Conservation (phyloP, 2,113 vertebrate species). For the Bubo blakistoni region DNA sequence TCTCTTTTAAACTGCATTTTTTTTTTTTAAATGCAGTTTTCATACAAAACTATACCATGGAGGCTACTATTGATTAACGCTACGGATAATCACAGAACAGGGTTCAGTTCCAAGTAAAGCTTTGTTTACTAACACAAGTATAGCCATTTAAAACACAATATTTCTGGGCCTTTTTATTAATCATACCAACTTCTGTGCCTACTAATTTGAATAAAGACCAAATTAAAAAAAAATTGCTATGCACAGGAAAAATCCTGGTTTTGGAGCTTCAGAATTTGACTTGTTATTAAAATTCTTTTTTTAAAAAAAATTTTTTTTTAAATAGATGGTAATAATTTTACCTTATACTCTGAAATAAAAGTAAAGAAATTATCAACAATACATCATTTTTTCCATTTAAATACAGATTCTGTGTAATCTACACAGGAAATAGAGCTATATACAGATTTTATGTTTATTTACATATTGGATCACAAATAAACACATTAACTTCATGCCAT, state of each 20-base stretch:
- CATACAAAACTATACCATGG: not conserved
- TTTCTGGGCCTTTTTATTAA: not conserved
- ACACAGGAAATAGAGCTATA: not conserved
- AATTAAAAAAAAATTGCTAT: not conserved
- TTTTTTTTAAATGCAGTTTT: not conserved
- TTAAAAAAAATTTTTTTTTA: not conserved
- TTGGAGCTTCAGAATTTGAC: not conserved
- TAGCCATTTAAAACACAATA: not conserved
- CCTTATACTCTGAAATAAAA: not conserved
- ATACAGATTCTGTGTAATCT: not conserved
- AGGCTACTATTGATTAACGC: not conserved
- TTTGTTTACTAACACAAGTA: not conserved
- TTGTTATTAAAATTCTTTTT: not conserved
- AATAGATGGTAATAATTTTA: not conserved
- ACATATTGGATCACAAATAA: not conserved
- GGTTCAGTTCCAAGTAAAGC: not conserved
- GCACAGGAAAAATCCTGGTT: rapidly evolving
- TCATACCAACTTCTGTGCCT: not conserved
- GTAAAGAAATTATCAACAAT: not conserved
- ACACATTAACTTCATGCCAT: not conserved
- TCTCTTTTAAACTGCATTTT: not conserved
- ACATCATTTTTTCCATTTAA: not conserved
- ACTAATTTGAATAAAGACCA: not conserved
- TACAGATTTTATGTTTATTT: not conserved
- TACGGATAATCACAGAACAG: not conserved